These are phyloP conservation scores for Neopipo cinnamomea DNA, from an alignment of 2,113 vertebrate species.

Conservation along the genomic window DNA sequence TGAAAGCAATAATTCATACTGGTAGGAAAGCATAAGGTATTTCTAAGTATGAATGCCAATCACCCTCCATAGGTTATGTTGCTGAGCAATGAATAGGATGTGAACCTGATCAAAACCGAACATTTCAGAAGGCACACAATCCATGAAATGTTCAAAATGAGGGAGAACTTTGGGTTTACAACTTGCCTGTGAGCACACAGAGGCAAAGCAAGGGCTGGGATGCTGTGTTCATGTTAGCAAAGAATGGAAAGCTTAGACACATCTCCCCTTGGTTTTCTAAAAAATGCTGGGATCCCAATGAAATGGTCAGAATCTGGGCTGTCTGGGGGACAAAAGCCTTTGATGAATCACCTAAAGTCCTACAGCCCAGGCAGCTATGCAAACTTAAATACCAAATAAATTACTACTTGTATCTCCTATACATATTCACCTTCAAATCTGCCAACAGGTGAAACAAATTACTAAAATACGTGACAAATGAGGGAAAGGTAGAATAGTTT, in stretches of 20 bases:
- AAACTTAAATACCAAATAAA: not conserved
- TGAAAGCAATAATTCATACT: constrained; percentile 42
- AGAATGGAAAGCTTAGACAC: not conserved
- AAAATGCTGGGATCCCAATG: not conserved
- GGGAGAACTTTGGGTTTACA: not conserved
- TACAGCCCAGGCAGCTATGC: not conserved
- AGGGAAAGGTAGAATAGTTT: not conserved
- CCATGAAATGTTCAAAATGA: not conserved
- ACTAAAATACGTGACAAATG: not conserved
- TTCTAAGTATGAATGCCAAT: constrained; percentile 1
- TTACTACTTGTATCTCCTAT: not conserved
- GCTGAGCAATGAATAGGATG: not conserved
- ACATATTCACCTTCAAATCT: not conserved
- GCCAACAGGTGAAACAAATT: not conserved
- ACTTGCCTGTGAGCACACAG: not conserved
- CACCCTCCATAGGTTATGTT: not conserved
- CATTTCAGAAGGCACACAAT: not conserved
- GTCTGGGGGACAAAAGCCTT: not conserved
- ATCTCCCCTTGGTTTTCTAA: not conserved
- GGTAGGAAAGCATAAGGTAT: constrained; percentile 28
- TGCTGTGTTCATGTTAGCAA: not conserved
- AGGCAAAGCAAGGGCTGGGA: not conserved
- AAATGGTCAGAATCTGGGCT: not conserved
- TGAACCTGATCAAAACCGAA: not conserved
- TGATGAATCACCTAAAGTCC: not conserved